Conservation (phyloP, 1,140 invertebrate genomes). For the Gryon sp. region DNA sequence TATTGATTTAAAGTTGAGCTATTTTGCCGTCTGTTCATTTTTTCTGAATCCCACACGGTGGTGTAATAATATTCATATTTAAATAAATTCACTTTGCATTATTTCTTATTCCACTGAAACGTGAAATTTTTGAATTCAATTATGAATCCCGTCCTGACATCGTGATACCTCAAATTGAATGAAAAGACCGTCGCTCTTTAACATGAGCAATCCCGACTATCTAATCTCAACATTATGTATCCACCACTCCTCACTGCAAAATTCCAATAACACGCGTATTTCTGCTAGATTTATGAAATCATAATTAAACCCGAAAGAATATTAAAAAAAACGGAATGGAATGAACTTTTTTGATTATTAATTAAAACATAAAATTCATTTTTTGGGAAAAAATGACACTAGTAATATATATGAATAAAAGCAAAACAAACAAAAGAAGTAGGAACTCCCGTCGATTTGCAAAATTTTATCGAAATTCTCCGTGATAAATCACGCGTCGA, state of each 20-base stretch:
- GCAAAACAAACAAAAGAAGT: not conserved
- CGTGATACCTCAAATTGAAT: conserved; percentile 22
- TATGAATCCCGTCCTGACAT: conserved; percentile 13
- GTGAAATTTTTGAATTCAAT: conserved; percentile 15
- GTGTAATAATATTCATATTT: conserved; percentile 3
- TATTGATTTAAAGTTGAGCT: not conserved
- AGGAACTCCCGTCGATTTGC: not conserved
- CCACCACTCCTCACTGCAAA: conserved; percentile 11
- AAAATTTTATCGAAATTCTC: conserved; percentile 28
- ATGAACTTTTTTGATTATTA: conserved; percentile 2
- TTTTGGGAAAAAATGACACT: conserved; percentile 5
- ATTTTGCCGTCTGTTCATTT: too few species aligned
- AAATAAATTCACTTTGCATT: conserved; percentile 14
- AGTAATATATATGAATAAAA: too few species aligned
- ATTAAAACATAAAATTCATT: conserved; percentile 11
- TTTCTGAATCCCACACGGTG: too few species aligned
- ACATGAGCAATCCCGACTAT: conserved; percentile 8
- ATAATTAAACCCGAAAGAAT: conserved; percentile 11
- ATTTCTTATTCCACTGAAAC: conserved; percentile 12
- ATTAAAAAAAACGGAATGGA: not conserved
- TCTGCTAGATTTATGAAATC: conserved; percentile 24
- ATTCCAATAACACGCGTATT: conserved; percentile 23
- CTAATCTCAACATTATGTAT: conserved; percentile 40
- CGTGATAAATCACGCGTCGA: conserved; percentile 9
- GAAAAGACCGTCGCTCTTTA: conserved; percentile 16